Evolutionary conservation across 2,888 invertebrate genomes (phyloP).

Genomic region (Dicycla oo): DNA sequence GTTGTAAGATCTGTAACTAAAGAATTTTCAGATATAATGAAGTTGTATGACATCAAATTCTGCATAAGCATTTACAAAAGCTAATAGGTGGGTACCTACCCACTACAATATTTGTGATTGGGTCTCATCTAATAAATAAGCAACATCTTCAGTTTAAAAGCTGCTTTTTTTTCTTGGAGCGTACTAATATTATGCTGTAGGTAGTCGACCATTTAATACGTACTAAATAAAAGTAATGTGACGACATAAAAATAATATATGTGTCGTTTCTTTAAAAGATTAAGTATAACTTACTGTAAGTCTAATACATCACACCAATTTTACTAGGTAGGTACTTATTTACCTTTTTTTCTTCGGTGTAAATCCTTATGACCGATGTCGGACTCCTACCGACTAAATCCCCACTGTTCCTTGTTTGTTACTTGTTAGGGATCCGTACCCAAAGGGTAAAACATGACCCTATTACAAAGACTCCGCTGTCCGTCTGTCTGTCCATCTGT

Average conservation of each 20-base stretch:
- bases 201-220: background rate
- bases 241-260: background rate
- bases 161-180: background rate
- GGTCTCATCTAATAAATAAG: background rate
- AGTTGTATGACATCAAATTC: conserved; percentile 76
- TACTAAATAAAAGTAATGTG: conserved; percentile 3
- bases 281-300: too few relatives aligned
- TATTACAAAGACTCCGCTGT: too few relatives aligned
- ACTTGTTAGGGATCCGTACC: too few relatives aligned
- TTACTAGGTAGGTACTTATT: too few relatives aligned
- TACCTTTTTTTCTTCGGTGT: too few relatives aligned
- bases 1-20: conserved; percentile 69
- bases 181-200: background rate
- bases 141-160: background rate
- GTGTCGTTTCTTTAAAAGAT: too few relatives aligned
- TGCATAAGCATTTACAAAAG: conserved; percentile 79
- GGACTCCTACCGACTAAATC: too few relatives aligned
- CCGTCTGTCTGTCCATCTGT: too few relatives aligned
- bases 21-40: conserved; percentile 77
- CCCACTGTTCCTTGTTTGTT: too few relatives aligned
- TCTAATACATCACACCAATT: too few relatives aligned
- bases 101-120: background rate
- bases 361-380: too few relatives aligned
- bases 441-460: too few relatives aligned
- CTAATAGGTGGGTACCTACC: conserved; percentile 55